phyloP scores from a whole-genome alignment of 2,888 invertebrate genomes.

The Epinotia demarniana region DNA sequence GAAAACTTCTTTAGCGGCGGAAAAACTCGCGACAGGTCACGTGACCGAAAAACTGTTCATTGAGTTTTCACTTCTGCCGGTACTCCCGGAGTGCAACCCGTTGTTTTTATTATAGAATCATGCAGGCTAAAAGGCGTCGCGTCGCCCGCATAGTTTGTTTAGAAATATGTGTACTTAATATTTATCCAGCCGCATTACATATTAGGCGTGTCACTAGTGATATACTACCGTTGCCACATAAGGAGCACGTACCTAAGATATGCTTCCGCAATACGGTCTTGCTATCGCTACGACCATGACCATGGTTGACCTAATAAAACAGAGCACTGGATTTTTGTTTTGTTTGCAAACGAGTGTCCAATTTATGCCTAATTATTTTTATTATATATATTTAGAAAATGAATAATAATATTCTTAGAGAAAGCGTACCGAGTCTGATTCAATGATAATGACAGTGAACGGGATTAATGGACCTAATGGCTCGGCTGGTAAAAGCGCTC shows the following conservation, averaged over 20 bases:
- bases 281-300: conserved; percentile 56
- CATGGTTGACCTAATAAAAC: conserved; percentile 55
- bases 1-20: no score
- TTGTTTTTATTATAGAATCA: conserved; percentile 21
- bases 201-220: conserved; percentile 31
- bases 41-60: no score
- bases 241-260: conserved; percentile 56
- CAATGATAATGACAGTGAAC: conserved; percentile 48
- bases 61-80: no score
- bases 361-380: neutral
- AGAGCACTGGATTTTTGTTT: conserved; percentile 46
- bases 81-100: no score
- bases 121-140: conserved; percentile 7
- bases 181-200: conserved; percentile 30
- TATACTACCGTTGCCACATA: conserved; percentile 45
- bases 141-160: conserved; percentile 29
- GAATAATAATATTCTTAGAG: conserved; percentile 30
- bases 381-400: neutral
- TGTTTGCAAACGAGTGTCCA: neutral
- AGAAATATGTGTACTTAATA: conserved; percentile 19
- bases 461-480: conserved; percentile 52
- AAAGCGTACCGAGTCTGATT: conserved; percentile 25
- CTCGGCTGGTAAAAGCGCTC: conserved; percentile 37
- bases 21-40: no score
- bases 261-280: conserved; percentile 53